Percentiles rank a stretch among this genome's conserved stretches.
Evolutionary conservation across 2,113 vertebrate species (phyloP).

Genomic region (Ammodytes marinus): DNA sequence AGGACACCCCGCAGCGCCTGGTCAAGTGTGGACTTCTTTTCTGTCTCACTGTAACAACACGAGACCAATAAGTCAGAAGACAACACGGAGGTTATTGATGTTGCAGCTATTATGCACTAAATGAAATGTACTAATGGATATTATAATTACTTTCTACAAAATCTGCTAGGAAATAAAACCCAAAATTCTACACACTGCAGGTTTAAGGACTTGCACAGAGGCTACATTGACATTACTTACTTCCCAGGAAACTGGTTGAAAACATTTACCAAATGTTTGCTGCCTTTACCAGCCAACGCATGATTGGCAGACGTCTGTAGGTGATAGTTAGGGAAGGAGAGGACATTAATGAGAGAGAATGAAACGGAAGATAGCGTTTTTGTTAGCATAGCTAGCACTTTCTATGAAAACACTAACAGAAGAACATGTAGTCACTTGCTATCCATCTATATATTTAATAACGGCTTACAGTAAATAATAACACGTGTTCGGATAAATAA

Average conservation of each 20-base stretch:
- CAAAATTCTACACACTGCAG: too few relatives aligned
- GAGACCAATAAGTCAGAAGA: neutral
- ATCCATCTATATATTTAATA: accelerated
- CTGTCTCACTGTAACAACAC: conserved; percentile 90
- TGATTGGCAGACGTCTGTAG: conserved; percentile 89
- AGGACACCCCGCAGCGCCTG: conserved; percentile 94
- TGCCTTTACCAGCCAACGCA: conserved; percentile 87
- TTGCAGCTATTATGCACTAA: too few relatives aligned
- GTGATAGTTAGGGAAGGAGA: neutral
- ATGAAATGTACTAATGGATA: too few relatives aligned
- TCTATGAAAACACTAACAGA: neutral
- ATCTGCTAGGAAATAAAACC: too few relatives aligned
- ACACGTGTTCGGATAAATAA: accelerated
- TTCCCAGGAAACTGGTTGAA: conserved; percentile 94
- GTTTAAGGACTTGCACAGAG: too few relatives aligned
- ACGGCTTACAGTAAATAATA: accelerated
- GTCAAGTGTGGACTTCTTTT: conserved; percentile 97
- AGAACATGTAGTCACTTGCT: neutral
- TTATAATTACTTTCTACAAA: too few relatives aligned
- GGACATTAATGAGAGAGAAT: neutral
- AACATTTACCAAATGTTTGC: conserved; percentile 87
- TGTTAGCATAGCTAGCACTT: conserved; percentile 53
- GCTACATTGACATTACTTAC: conserved; percentile 78
- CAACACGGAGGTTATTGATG: too few relatives aligned
- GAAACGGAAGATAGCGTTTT: neutral